Evolutionary conservation across 2,888 invertebrate genomes (phyloP).

Genomic region (Allacma fusca): DNA sequence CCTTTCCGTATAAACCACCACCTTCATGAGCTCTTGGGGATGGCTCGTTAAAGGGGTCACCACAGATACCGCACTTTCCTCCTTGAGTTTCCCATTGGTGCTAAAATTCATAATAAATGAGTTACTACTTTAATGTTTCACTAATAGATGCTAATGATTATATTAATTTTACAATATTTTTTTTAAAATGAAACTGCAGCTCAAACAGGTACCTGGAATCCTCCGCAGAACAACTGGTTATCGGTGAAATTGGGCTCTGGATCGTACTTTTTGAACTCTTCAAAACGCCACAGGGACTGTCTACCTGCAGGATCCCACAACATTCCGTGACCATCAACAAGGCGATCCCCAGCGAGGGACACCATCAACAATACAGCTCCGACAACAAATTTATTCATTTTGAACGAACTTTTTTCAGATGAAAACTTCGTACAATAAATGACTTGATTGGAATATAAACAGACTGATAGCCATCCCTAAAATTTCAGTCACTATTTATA

Average conservation of each 20-base stretch:
- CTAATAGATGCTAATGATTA: background rate
- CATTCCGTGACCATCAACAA: slow-evolving; percentile 45
- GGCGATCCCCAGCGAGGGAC: background rate
- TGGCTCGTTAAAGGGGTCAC: slow-evolving; percentile 63
- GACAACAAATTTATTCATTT: slow-evolving; percentile 13
- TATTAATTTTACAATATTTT: no score
- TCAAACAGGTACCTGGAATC: slow-evolving; percentile 43
- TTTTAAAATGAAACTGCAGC: no score
- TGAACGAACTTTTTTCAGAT: background rate
- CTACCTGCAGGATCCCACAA: slow-evolving; percentile 48
- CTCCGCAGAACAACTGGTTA: slow-evolving; percentile 47
- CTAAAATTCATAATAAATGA: slow-evolving; percentile 14
- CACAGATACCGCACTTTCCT: slow-evolving; percentile 66
- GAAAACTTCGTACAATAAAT: no score
- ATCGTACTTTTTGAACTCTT: slow-evolving; percentile 43
- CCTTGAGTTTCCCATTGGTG: slow-evolving; percentile 55
- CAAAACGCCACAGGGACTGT: slow-evolving; percentile 47
- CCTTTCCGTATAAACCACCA: slow-evolving; percentile 62
- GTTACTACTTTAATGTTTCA: background rate
- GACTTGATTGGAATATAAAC: no score
- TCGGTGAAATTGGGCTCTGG: slow-evolving; percentile 44
- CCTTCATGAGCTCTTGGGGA: slow-evolving; percentile 62
- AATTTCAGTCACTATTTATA: no score
- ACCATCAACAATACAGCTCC: slow-evolving; percentile 61
- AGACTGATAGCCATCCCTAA: no score